Base-by-base conservation (phyloP, 2,797 vertebrate genomes). In the Poecilia velifera region DNA sequence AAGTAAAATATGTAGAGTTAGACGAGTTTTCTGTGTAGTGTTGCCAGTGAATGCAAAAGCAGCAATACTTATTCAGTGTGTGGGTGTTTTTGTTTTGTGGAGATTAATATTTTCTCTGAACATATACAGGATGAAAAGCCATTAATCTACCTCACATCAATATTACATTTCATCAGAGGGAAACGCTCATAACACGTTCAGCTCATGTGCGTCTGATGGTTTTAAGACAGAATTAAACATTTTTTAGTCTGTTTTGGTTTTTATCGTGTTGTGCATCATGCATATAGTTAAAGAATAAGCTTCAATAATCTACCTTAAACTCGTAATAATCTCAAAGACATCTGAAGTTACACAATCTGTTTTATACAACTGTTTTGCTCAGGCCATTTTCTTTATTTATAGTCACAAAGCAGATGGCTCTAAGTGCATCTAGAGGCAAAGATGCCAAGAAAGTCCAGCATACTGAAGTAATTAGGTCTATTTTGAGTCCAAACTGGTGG, bases 131-230 rank as follows among this genome's bases (percentile, higher is more conserved):
- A 79, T 82, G 88, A 62, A 83, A 88, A 85, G 84, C 72, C 80
- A 81, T 46, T 85, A 71, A 92, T 91, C 94, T 95, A 95, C 94
- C 94, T 94, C 94, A 90, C 78, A 70, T 81, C 76, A 84, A 34
- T 73, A 64, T 68, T 7, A 81, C 74, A 4, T 74, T 89, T 77
- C 77, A 79, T 74, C 72, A 72, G 53, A 79, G 82, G 74, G 78
- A 31, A 82, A 73, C 76, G 12, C 76, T 47, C 72, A 80, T 2
- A 43, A 46, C 73, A 28, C 55, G 78, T 6, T n/a, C 62, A 72
- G 82, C 62, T 89, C 59, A 72, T 74, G 85, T 83, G 84, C 82
- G 87, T 90, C 89, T 91, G 74, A 82, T 83, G 70, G 77, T 76
- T 85, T 70, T 2, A 74, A 84, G 84, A 88, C 76, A 79, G 64